phyloP scores from a whole-genome alignment of 2,888 invertebrate genomes.

The Carabus problematicus region DNA sequence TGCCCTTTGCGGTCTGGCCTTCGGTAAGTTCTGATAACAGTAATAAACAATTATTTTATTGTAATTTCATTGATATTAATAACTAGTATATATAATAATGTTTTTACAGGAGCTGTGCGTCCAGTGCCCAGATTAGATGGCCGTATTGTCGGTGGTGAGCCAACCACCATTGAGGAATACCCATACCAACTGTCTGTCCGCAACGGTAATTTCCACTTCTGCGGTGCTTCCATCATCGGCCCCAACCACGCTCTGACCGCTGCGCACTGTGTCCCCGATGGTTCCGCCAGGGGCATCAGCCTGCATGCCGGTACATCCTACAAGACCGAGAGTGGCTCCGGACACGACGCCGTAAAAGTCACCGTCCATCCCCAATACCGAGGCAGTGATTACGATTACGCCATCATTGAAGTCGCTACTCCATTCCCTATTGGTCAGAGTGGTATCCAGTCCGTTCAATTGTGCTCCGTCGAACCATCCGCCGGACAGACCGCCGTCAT shows the following conservation, averaged over 20 bases:
- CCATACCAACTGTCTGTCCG: conserved; percentile 2
- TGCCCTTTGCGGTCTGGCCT: no score
- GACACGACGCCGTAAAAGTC: conserved; percentile 11
- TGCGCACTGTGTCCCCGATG: conserved; percentile 1
- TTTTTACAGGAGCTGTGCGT: no score
- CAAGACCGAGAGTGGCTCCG: neutral
- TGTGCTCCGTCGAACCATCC: neutral
- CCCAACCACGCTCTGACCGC: conserved; percentile 1
- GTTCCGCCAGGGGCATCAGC: no score
- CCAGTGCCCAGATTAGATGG: conserved; percentile 1
- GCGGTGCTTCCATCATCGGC: conserved; percentile 25
- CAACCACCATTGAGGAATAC: neutral
- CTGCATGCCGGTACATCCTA: conserved; percentile 11
- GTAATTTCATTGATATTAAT: no score
- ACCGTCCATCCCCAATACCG: conserved; percentile 23
- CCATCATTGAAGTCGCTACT: neutral
- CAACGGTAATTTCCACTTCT: neutral
- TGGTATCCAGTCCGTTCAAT: neutral
- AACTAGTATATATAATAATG: no score
- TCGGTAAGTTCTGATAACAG: no score
- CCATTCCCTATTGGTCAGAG: no score
- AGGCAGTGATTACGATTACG: conserved; percentile 14
- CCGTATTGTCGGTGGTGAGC: neutral
- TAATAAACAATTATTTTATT: no score
- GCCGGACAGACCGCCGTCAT: neutral